phyloP scores from a whole-genome alignment of 1,140 invertebrate species.

The Microplitis demolitor region DNA sequence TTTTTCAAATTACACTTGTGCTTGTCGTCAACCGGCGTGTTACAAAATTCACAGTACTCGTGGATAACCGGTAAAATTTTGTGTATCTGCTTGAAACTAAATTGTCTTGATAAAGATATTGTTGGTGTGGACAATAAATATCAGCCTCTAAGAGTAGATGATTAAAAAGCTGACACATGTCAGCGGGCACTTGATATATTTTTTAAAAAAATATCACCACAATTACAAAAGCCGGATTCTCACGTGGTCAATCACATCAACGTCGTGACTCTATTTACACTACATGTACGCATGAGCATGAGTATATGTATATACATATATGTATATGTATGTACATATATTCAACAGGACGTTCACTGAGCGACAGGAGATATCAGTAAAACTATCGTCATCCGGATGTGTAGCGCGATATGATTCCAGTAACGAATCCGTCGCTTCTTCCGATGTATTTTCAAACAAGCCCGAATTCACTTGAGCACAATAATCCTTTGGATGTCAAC shows the following conservation, averaged over 20 bases:
- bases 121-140: neutral
- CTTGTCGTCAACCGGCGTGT: conserved; percentile 22
- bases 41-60: neutral
- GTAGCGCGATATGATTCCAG: conserved; percentile 1
- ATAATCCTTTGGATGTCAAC: neutral
- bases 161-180: conserved; percentile 14
- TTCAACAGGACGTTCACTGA: conserved; percentile 21
- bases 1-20: conserved; percentile 47
- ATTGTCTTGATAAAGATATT: neutral
- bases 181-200: neutral
- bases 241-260: conserved; percentile 3
- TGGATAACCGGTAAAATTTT: neutral
- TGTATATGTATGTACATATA: too few relatives aligned
- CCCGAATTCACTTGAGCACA: conserved; percentile 13
- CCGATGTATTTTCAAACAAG: neutral
- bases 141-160: neutral
- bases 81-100: neutral
- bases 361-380: conserved; percentile 7
- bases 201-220: neutral
- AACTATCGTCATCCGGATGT: conserved; percentile 20
- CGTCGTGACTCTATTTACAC: too few relatives aligned
- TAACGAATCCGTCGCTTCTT: conserved; percentile 6
- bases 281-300: too few relatives aligned
- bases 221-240: neutral
- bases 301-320: neutral